Evolutionary conservation across 2,888 invertebrate species (phyloP), one percentile per base, ranked within the genome.

Genomic region (Bruchidius siliquastri): DNA sequence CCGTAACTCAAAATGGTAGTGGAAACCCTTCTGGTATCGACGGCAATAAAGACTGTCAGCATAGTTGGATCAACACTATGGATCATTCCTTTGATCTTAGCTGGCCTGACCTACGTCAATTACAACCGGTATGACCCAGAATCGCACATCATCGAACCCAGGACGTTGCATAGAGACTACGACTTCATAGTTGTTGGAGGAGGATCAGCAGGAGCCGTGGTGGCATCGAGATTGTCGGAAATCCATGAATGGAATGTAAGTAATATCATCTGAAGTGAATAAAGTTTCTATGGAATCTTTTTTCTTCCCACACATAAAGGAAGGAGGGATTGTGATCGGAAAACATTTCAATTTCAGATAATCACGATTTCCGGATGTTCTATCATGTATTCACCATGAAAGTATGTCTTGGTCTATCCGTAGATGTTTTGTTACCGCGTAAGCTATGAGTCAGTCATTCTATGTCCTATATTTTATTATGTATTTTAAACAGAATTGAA

Each of bases 191-290:
- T 96, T 0, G 89, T 96, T 3, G 96, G 96, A 2, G 95, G 93
- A 0, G 97, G 97, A 0, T 95, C 96, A 0, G 96, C 96, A 0
- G 96, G 96, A 0, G 95, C 96, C 0, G 96, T 96, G 0, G 90
- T 97, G 0, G 96, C 96, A 10, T 82, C 85, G 0, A 79, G 96
- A 21, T 86, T 96, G 70, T 92, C 93, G 20, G 96, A 96, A 85
- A 88, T 94, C 68, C 88, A 90, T 4, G 88, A 90, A 69, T 95
- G 95, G 95, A 92, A 91, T 77, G 78, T 77, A 70, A 72, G 71
- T 71, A 68, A 6, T 3, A n/a, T 21, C 21, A 26, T 26, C 8
- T 26, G 26, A 26, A 4, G 26, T n/a, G n/a, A n/a, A n/a, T n/a
- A n/a, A n/a, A n/a, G n/a, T n/a, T n/a, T n/a, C n/a, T n/a, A n/a